A percentile compares a stretch with the other conserved stretches of the same genome.
Evolutionary conservation across 1,140 invertebrate genomes (phyloP).

Genomic region (Megalonaias nervosa): DNA sequence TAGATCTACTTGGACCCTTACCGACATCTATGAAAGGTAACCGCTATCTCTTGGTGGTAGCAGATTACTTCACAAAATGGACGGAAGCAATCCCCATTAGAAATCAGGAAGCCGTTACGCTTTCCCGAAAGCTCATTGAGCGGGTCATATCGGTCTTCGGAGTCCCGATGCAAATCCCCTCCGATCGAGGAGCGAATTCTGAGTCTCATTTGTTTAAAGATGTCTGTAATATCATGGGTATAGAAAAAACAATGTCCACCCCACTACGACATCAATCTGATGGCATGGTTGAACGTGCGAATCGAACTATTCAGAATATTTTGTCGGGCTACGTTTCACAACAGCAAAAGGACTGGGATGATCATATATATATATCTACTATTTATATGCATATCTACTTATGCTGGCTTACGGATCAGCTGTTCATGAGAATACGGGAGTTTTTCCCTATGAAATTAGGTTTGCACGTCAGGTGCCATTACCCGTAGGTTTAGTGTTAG

Average conservation of each 20-base stretch:
- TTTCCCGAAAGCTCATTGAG: slow-evolving; percentile 42
- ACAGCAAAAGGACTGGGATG: slow-evolving; percentile 40
- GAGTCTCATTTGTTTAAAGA: slow-evolving; percentile 25
- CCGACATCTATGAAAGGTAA: slow-evolving; percentile 25
- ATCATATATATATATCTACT: too few species aligned
- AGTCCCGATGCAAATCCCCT: slow-evolving; percentile 15
- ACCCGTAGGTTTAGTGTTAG: slow-evolving; percentile 8
- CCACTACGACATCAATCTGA: slow-evolving; percentile 33
- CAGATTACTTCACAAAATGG: slow-evolving; percentile 53
- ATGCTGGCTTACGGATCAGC: slow-evolving; percentile 21
- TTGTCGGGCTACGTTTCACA: slow-evolving; percentile 18
- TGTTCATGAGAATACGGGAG: slow-evolving; percentile 13
- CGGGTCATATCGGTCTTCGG: slow-evolving; percentile 43
- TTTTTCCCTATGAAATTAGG: slow-evolving; percentile 29
- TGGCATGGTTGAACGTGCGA: slow-evolving; percentile 37
- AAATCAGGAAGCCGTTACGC: slow-evolving; percentile 37
- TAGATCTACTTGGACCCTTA: slow-evolving; percentile 20
- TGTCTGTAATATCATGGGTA: slow-evolving; percentile 6
- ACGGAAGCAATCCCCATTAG: slow-evolving; percentile 36
- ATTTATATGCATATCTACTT: too few species aligned
- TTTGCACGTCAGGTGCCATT: slow-evolving; percentile 14
- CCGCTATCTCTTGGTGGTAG: slow-evolving; percentile 49
- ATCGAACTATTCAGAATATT: slow-evolving; percentile 19
- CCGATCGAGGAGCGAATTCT: slow-evolving; percentile 56
- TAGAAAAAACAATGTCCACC: too few species aligned